Percentiles rank a stretch among this genome's conserved stretches.
Conservation (phyloP, 1,140 invertebrate species). For the Papilio helenus region DNA sequence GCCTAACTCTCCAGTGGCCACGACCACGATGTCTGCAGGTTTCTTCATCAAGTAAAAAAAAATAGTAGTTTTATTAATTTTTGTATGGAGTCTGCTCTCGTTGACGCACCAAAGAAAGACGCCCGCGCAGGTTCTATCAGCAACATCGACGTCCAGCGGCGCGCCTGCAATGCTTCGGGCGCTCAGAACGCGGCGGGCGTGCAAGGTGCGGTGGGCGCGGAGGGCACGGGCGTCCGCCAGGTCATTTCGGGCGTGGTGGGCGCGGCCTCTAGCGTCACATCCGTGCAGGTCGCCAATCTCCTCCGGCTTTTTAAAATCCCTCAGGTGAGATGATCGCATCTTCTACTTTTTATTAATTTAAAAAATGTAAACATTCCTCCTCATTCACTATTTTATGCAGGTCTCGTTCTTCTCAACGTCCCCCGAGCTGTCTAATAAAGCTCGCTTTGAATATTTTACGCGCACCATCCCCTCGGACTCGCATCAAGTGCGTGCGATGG, state of each 20-base stretch:
- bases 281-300: slow-evolving; percentile 97
- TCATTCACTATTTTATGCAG: slow-evolving; percentile 79
- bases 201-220: slow-evolving; percentile 88
- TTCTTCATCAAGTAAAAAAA: no score
- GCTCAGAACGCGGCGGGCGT: slow-evolving; percentile 73
- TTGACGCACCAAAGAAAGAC: background rate
- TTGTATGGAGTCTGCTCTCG: no score
- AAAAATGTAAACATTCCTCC: background rate
- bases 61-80: no score
- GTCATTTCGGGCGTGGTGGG: slow-evolving; percentile 92
- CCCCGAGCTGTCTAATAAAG: slow-evolving; percentile 96
- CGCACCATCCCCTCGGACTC: slow-evolving; percentile 97
- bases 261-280: slow-evolving; percentile 96
- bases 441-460: slow-evolving; percentile 97
- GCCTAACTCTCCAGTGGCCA: no score
- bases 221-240: slow-evolving; percentile 90
- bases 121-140: slow-evolving; percentile 93
- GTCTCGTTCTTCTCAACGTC: slow-evolving; percentile 98
- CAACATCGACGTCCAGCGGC: slow-evolving; percentile 95
- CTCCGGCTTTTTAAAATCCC: slow-evolving; percentile 83
- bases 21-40: no score
- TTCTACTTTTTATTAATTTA: background rate
- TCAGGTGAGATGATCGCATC: slow-evolving; percentile 51
- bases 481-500: slow-evolving; percentile 97
- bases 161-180: slow-evolving; percentile 93